Base-by-base conservation (phyloP, 1,140 invertebrate genomes). In the Dendrolimus kikuchii region DNA sequence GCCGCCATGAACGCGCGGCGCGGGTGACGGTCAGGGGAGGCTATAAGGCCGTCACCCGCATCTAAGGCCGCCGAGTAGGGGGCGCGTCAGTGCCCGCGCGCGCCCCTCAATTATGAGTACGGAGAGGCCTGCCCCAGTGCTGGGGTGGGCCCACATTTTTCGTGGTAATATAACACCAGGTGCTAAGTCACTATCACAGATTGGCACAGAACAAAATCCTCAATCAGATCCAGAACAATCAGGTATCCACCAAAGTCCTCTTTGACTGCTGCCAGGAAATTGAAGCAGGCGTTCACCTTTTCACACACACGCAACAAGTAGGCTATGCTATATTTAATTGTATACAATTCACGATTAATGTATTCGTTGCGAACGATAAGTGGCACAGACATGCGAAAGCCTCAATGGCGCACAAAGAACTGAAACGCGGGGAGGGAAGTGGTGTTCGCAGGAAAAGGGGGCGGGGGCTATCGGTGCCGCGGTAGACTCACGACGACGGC, bases 371-470 rank as follows among this genome's bases (percentile, higher is more conserved):
- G 72, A 62, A 60, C 64, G 68, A 62, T 57, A 47, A 50, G 55
- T 62, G 50, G 65, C 54, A 68, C 64, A 62, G 59, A 81, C 81
- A 73, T 82, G 70, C 67, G 58, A 72, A 64, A 74, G 61, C 69
- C 60, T 73, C 76, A 62, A 56, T 66, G 64, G 75, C 73, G 74
- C 79, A 85, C 81, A 85, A 81, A 85, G 81, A 81, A 85, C 81
- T 85, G 74, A 81, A 81, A 68, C 65, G 76, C 72, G 75, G 74
- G 77, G 77, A 53, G 57, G 57, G 60, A 78, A 78, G 66, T 71
- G 73, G 71, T 55, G 66, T 71, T 53, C 67, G 64, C 62, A 59
- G 71, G 73, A 49, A 68, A 51, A 69, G 66, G 69, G 67, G 64
- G 51, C 51, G 59, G 58, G 65, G 75, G 67, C 68, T 57, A 59